Evolutionary conservation across 2,888 invertebrate species (phyloP), one percentile per base, ranked within the genome.

Genomic region (Trisateles emortualis): DNA sequence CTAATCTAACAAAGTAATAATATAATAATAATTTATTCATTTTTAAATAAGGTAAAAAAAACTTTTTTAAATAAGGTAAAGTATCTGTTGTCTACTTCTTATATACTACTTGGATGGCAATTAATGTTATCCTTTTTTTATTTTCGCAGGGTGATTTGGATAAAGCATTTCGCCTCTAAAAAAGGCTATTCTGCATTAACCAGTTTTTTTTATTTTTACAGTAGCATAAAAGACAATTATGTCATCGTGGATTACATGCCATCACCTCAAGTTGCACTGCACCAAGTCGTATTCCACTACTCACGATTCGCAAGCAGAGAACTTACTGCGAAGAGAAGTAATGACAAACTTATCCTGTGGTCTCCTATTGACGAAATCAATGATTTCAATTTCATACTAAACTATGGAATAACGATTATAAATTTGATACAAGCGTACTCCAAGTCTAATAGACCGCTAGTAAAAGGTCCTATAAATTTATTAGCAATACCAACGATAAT

Each of bases 261-360:
- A 3, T 92, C 92, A 0, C 88, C 90, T 0, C 92, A 92, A 83
- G 86, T 91, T 0, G 77, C 81, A 0, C 63, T 87, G 0, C 75
- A 90, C 33, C 89, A 92, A 74, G 78, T 90, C 0, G 90, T 90
- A 0, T 87, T 92, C 66, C 91, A 91, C 52, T 76, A 85, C 57
- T 92, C 90, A 0, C 68, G 77, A 10, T 92, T 84, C 40, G 68
- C 72, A 0, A 81, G 71, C 59, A 72, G 60, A 0, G 67, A 73
- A 32, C 62, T 64, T 0, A 65, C 61, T 45, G 74, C 83, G 0
- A 75, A 64, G 14, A 63, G 74, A 10, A 77, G 76, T 0, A 86
- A 87, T 41, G 90, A 91, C 36, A 82, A 82, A 0, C 50, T 92
- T 0, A 53, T 79, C 3, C 44, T 92, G n/a, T 92, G 91, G 92